Base-by-base conservation (phyloP, 2,888 invertebrate genomes). In the Bombylius discolor region DNA sequence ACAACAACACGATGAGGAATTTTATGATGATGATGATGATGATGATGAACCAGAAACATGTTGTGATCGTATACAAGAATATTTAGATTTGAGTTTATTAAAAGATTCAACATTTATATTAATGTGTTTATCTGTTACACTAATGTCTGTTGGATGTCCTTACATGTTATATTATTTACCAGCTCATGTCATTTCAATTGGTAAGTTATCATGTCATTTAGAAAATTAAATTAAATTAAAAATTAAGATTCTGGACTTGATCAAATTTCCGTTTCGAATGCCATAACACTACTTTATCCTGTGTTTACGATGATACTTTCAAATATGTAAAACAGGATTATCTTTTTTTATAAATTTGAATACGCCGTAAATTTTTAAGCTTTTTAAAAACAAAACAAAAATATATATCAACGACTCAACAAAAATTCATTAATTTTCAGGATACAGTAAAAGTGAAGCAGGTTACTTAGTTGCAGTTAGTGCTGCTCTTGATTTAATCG, bases 91-190 rank as follows among this genome's bases (percentile, higher is more conserved):
- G 9, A 81, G 81, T 0, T 73, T 87, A 4, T 72, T 87, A 39
- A 79, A 79, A 64, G 82, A 85, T 47, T 80, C 82, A 61, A 79
- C 82, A 5, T 87, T 87, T 66, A 81, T 85, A 7, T 74, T 86
- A 61, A 81, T 87, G 71, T 83, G 84, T 58, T 75, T 83, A 4
- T 85, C 87, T 0, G 86, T 87, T 11, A 83, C 82, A 2, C 77
- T 87, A 4, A 85, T 86, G 83, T 85, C 86, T 0, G 84, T 85
- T 32, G 87, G 87, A 12, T 86, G 85, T 5, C 87, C 87, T 0
- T 86, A 86, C 68, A 84, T 86, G 66, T 69, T 87, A 5, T 86
- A 86, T 70, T 86, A 85, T 65, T 71, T 88, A 48, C 87, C 87
- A 0, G 85, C 87, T 0, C 85, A 85, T 65, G 84, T 85, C 1